phyloP scores from a whole-genome alignment of 2,888 invertebrate genomes.

The Spicauda simplicius region DNA sequence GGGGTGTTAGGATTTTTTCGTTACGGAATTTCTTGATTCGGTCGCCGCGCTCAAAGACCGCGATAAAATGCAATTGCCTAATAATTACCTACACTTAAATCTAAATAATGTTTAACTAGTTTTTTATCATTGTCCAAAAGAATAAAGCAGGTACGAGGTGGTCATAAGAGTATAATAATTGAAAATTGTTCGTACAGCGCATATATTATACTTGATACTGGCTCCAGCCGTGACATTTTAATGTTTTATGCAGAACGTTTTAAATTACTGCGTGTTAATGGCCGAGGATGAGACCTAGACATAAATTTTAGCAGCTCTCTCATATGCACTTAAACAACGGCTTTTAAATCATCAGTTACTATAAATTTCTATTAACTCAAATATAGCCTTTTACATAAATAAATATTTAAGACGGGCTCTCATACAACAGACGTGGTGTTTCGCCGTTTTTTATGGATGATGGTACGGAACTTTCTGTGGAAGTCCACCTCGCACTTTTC shows the following conservation, averaged over 20 bases:
- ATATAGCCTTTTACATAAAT: neutral
- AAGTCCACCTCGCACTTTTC: too few species aligned
- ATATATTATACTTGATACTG: conserved; percentile 67
- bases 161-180: conserved; percentile 62
- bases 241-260: conserved; percentile 74
- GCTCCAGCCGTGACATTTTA: conserved; percentile 69
- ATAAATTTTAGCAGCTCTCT: conserved; percentile 71
- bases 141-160: conserved; percentile 45
- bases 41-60: too few species aligned
- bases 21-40: too few species aligned
- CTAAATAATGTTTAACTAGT: too few species aligned
- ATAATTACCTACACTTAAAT: too few species aligned
- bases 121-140: too few species aligned
- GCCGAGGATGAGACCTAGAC: conserved; percentile 68
- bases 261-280: conserved; percentile 75
- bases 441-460: too few species aligned
- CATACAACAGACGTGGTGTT: too few species aligned
- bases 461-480: too few species aligned
- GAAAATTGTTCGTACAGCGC: conserved; percentile 67
- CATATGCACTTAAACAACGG: neutral
- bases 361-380: neutral
- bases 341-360: neutral
- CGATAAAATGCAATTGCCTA: too few species aligned
- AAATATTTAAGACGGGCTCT: too few species aligned
- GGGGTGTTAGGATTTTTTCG: too few species aligned